Conservation (phyloP, 1,140 invertebrate genomes). For the Globodera ellingtonae region DNA sequence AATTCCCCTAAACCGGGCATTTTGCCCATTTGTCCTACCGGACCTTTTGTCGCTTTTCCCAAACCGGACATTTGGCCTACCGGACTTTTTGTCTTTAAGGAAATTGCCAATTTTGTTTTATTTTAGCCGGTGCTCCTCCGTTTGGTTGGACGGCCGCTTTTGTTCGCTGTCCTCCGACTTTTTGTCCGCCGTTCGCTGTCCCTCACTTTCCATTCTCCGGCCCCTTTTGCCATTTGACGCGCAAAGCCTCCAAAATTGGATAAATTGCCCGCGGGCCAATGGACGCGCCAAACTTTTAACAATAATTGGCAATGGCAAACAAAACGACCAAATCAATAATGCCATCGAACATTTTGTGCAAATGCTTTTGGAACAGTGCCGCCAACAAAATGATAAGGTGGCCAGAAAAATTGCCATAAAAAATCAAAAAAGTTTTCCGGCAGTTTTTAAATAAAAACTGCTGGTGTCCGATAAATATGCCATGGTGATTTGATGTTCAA, state of each 20-base stretch:
- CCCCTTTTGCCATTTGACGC: neutral
- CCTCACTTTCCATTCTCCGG: neutral
- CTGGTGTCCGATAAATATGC: neutral
- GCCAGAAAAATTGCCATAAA: neutral
- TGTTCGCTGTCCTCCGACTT: neutral
- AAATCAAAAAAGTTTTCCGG: neutral
- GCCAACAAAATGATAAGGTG: neutral
- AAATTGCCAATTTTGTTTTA: too few species aligned
- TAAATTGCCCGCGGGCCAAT: neutral
- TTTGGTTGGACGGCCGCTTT: neutral
- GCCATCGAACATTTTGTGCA: neutral
- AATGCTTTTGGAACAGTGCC: neutral
- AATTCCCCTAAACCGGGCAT: too few species aligned
- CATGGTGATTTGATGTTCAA: neutral
- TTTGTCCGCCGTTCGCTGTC: neutral
- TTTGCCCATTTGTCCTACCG: too few species aligned
- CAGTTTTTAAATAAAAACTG: neutral
- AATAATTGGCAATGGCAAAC: neutral
- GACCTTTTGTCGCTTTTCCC: too few species aligned
- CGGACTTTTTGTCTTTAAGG: too few species aligned
- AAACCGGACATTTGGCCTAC: too few species aligned
- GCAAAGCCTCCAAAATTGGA: neutral
- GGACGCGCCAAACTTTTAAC: neutral
- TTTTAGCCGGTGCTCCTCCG: neutral
- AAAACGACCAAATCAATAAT: neutral